Evolutionary conservation across 2,113 vertebrate species (phyloP).

Genomic region (Oxyruncus cristatus): DNA sequence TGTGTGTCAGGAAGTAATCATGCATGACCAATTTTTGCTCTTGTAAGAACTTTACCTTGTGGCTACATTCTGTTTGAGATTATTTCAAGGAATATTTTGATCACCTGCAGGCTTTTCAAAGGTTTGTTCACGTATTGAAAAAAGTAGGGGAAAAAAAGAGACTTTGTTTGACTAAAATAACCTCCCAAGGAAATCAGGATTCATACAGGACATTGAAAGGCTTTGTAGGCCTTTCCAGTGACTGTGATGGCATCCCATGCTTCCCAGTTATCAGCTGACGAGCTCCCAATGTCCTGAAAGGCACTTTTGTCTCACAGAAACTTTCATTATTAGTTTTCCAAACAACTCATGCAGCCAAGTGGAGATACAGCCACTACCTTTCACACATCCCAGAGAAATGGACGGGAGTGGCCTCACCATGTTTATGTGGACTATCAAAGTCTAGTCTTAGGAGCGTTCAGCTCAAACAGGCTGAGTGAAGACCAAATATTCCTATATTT

Average conservation of each 20-base stretch:
- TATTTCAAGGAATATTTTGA: slow-evolving; percentile 9
- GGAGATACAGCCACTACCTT: neutral
- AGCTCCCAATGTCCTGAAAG: neutral
- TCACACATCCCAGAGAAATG: neutral
- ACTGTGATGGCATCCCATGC: neutral
- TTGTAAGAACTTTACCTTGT: slow-evolving; percentile 37
- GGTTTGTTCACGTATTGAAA: neutral
- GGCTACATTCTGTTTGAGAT: slow-evolving; percentile 7
- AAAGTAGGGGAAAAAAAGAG: neutral
- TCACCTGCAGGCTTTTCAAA: neutral
- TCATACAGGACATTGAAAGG: neutral
- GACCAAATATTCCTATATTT: neutral
- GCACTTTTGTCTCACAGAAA: neutral
- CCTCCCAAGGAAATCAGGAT: neutral
- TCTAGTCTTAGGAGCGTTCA: neutral
- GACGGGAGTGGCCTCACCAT: neutral
- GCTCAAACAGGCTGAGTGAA: neutral
- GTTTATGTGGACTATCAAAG: neutral
- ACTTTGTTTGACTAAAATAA: neutral
- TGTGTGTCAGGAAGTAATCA: neutral
- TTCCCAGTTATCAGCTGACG: neutral
- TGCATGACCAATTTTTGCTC: slow-evolving; percentile 21
- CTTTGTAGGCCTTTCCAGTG: neutral
- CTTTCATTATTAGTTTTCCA: neutral
- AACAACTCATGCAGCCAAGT: neutral